A percentile compares a stretch with the other conserved stretches of the same genome.
Evolutionary conservation across 1,140 invertebrate species (phyloP).

Genomic region (Nymphalis io): DNA sequence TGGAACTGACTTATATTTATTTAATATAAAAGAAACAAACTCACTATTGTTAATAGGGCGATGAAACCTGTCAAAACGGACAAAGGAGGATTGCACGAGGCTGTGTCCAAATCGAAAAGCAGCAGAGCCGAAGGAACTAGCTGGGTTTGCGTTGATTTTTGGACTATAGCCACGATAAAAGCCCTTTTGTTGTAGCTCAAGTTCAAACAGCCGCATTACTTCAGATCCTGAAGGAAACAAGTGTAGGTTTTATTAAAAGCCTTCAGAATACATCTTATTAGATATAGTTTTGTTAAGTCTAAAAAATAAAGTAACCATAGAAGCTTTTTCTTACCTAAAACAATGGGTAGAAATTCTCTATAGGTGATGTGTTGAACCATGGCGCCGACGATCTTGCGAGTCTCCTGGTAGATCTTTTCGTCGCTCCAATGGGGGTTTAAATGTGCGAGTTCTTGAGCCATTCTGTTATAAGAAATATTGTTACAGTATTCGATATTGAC

Average conservation of each 20-base stretch:
- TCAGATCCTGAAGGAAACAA: slow-evolving; percentile 79
- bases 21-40: slow-evolving; percentile 34
- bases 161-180: slow-evolving; percentile 89
- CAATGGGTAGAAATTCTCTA: slow-evolving; percentile 92
- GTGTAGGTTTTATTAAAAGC: not conserved
- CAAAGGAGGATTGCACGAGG: slow-evolving; percentile 90
- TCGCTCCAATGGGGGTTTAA: slow-evolving; percentile 94
- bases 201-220: slow-evolving; percentile 87
- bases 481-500: not conserved
- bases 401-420: slow-evolving; percentile 93
- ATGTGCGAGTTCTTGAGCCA: slow-evolving; percentile 87
- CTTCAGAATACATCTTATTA: not conserved
- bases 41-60: slow-evolving; percentile 85
- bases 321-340: slow-evolving; percentile 83
- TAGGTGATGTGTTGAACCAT: slow-evolving; percentile 94
- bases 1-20: not conserved
- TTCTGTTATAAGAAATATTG: slow-evolving; percentile 66
- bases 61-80: slow-evolving; percentile 84
- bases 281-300: not conserved
- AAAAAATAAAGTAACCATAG: not conserved
- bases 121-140: slow-evolving; percentile 96
- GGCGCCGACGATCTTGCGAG: slow-evolving; percentile 90
- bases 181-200: slow-evolving; percentile 83
- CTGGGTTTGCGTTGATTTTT: slow-evolving; percentile 91
- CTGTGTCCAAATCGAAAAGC: slow-evolving; percentile 98